phyloP scores from a whole-genome alignment of 2,888 invertebrate species.

The Oxystoma pomonae region DNA sequence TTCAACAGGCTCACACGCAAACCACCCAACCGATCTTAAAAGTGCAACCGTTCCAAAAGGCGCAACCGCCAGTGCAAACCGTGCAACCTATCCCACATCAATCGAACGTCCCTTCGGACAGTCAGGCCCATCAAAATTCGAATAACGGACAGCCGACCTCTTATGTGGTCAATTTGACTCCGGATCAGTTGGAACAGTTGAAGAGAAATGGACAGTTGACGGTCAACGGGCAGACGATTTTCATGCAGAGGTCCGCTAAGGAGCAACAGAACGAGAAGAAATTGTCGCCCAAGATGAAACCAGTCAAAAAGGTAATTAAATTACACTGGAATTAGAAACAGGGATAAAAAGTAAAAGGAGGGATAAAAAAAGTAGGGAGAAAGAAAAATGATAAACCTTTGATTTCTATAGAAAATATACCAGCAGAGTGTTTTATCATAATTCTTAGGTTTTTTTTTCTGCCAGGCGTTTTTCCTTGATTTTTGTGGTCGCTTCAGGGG shows the following conservation, averaged over 20 bases:
- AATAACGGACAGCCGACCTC: slow-evolving; percentile 39
- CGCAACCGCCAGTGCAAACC: slow-evolving; percentile 45
- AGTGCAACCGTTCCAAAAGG: slow-evolving; percentile 45
- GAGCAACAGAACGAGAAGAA: slow-evolving; percentile 36
- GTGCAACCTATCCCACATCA: slow-evolving; percentile 42
- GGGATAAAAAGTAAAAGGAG: too few relatives aligned
- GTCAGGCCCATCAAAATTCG: slow-evolving; percentile 26
- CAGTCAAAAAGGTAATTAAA: slow-evolving; percentile 43
- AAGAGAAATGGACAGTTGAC: slow-evolving; percentile 47
- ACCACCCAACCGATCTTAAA: slow-evolving; percentile 39
- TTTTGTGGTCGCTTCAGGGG: too few relatives aligned
- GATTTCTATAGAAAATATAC: too few relatives aligned
- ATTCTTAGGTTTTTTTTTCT: too few relatives aligned
- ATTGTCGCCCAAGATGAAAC: slow-evolving; percentile 43
- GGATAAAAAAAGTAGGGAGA: too few relatives aligned
- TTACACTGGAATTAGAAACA: too few relatives aligned
- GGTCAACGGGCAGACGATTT: slow-evolving; percentile 48
- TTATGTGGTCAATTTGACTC: slow-evolving; percentile 47
- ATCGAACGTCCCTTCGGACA: slow-evolving; percentile 14
- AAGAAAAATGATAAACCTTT: too few relatives aligned
- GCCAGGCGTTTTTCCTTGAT: too few relatives aligned
- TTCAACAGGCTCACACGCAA: slow-evolving; percentile 30
- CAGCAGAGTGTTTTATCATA: too few relatives aligned
- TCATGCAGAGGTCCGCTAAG: slow-evolving; percentile 44
- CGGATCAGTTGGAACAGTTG: slow-evolving; percentile 46